Conservation (phyloP, 2,113 vertebrate genomes). For the Bos indicus region DNA sequence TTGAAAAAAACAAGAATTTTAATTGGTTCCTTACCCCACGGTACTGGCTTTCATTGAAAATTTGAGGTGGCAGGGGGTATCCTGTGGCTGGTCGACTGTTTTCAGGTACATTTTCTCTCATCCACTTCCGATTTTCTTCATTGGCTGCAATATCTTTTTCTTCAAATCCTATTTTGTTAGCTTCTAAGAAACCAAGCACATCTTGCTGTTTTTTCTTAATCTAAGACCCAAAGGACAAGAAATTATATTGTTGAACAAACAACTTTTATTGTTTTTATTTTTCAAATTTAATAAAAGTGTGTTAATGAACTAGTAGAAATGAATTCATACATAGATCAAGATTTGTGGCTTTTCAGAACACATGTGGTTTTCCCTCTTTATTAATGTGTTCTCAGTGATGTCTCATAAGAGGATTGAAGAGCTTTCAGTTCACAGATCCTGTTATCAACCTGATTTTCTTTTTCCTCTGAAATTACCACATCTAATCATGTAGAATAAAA, state of each 20-base stretch:
- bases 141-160: constrained; percentile 96
- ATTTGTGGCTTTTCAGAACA: not conserved
- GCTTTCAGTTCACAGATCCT: not conserved
- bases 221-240: constrained; percentile 76
- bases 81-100: constrained; percentile 88
- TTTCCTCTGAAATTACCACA: not conserved
- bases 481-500: not conserved
- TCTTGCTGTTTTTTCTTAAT: constrained; percentile 99
- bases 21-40: constrained; percentile 88
- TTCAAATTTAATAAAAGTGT: constrained; percentile 6
- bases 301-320: not conserved
- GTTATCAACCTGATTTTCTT: not conserved
- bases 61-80: constrained; percentile 94
- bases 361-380: not conserved
- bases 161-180: constrained; percentile 95
- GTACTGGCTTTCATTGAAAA: constrained; percentile 94
- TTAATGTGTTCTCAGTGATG: not conserved
- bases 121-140: constrained; percentile 95
- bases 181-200: constrained; percentile 92
- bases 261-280: not conserved
- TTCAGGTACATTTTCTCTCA: constrained; percentile 95
- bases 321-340: not conserved
- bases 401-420: not conserved
- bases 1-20: not conserved
- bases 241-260: not conserved